Base-by-base conservation (phyloP, 1,140 invertebrate species). In the Drosophila lini region DNA sequence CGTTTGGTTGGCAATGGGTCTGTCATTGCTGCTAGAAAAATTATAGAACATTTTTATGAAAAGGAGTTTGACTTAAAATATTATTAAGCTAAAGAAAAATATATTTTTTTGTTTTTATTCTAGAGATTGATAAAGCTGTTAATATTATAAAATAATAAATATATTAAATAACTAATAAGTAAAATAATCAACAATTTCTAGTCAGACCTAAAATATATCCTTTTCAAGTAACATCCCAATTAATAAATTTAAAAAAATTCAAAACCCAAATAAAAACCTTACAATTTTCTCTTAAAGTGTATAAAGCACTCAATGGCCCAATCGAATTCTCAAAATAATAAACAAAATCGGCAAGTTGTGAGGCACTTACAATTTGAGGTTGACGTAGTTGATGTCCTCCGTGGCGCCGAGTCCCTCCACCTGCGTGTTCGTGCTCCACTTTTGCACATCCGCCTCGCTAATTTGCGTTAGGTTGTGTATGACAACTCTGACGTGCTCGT, bases 401-500 rank as follows among this genome's bases (percentile, higher is more conserved):
- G 42, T 62, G 53, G 50, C 34, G 38, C 55, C 74, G 34, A 41
- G 25, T 3, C 59, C 65, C 28, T 52, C 31, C 16, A 3, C 48
- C 32, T 79, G 58, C 48, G 61, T 68, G 25, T 47, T 71, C n/a
- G 59, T 70, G 53, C 74, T 80, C 68, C 89, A 86, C 57, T 79
- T 91, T 65, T 81, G 79, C 48, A 92, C 70, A 55, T 92, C 89
- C 41, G 90, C 70, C 55, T 90, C 91, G 38, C 86, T 92, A 47
- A 92, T 80, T 89, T 81, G 83, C 69, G 91, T 92, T 28, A 93
- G 82, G 57, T 93, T 93, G 74, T 93, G 93, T 77, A 94, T 93
- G 76, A 93, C 91, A 42, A 94, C 93, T 91, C 71, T 76, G 31
- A 92, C 91, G 31, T 79, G 80, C 47, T 90, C 77, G 41, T 82